Evolutionary conservation across 2,113 vertebrate species (phyloP).

Genomic region (Phylloscopus whistleri): DNA sequence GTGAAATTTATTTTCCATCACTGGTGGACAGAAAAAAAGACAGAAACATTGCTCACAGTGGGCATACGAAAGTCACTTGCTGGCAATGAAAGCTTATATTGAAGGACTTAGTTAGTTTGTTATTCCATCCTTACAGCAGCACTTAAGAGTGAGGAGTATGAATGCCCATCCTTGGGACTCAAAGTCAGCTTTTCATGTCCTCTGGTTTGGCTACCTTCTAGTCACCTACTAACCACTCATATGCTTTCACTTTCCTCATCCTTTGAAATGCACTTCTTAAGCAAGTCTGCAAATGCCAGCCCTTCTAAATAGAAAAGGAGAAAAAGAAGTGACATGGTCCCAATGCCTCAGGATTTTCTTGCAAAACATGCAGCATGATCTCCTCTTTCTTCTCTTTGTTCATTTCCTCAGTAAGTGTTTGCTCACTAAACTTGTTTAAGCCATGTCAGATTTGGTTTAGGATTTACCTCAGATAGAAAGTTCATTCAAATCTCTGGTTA

Average conservation of each 20-base stretch:
- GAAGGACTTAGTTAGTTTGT: neutral
- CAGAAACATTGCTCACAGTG: neutral
- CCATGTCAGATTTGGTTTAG: neutral
- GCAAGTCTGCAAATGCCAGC: neutral
- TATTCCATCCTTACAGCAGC: neutral
- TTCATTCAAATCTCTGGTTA: neutral
- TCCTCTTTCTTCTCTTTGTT: neutral
- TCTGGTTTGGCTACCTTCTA: neutral
- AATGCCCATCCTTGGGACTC: neutral
- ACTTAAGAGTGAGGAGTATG: neutral
- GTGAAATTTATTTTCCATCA: neutral
- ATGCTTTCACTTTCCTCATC: neutral
- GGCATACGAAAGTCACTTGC: neutral
- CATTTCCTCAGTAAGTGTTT: neutral
- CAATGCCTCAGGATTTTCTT: neutral
- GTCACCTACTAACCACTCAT: neutral
- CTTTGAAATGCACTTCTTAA: neutral
- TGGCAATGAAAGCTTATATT: neutral
- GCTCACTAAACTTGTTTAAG: neutral
- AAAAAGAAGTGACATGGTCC: neutral
- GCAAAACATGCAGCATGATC: neutral
- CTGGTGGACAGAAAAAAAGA: neutral
- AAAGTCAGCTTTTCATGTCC: neutral
- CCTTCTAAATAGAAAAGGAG: neutral
- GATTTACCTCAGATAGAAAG: neutral